Evolutionary conservation across 2,113 vertebrate genomes (phyloP).

Genomic region (Tinamus guttatus): DNA sequence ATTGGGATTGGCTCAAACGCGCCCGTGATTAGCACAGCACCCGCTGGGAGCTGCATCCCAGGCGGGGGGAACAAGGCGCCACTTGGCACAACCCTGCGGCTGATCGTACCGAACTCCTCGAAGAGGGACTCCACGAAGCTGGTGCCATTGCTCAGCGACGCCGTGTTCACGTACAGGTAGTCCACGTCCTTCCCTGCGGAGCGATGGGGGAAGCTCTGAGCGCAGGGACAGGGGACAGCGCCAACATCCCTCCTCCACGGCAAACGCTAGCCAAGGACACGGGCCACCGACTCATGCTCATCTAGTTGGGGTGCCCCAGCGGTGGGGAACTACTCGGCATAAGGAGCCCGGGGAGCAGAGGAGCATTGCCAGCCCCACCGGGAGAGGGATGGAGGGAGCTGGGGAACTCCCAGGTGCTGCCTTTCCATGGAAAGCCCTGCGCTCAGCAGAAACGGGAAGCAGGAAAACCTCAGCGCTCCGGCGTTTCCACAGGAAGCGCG

Average conservation of each 20-base stretch:
- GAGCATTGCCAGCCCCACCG: accelerated
- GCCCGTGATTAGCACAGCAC: not conserved
- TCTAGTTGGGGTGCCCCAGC: not conserved
- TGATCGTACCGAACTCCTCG: constrained; percentile 90
- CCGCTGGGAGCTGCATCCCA: accelerated
- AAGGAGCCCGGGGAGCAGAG: accelerated
- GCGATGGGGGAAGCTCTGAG: not conserved
- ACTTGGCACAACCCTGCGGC: not conserved
- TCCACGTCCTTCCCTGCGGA: constrained; percentile 86
- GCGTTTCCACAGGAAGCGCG: constrained; percentile 8
- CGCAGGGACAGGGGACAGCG: not conserved
- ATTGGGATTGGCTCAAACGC: not conserved
- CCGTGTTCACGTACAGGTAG: constrained; percentile 93
- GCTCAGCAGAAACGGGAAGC: constrained; percentile 24
- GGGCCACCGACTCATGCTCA: too few relatives aligned
- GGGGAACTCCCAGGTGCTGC: not conserved
- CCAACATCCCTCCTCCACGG: not conserved
- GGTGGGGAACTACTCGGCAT: accelerated
- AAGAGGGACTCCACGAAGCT: constrained; percentile 98
- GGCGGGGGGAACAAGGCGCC: accelerated
- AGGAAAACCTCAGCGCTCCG: not conserved
- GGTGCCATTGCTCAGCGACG: constrained; percentile 91
- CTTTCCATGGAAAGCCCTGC: constrained; percentile 20
- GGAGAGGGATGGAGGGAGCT: not conserved
- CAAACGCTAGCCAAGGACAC: not conserved